Evolutionary conservation across 2,797 vertebrate species (phyloP), one percentile per base, ranked within the genome.

Genomic region (Danio tinwini): DNA sequence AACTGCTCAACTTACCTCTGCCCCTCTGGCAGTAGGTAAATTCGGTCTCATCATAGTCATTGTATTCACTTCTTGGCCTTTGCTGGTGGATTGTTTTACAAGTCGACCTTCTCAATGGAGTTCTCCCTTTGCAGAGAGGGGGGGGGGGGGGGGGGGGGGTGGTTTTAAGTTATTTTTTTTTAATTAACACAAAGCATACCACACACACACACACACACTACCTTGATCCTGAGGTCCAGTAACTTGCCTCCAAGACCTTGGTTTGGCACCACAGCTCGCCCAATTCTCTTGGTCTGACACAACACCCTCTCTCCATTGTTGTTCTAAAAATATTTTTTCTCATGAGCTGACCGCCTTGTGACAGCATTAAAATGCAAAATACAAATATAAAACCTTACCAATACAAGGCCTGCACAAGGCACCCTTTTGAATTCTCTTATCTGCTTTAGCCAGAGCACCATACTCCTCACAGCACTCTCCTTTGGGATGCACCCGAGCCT

Each of bases 31-130:
- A 77, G 42, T 77, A 80, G 50, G 85, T 69, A 73, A 83, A 63
- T 21, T 84, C 86, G 0, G 76, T 63, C 39, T 87, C 85, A 11
- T 86, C 78, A 53, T 82, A 52, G 19, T 85, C 84, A 49, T 87
- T 84, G 0, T 85, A 82, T 58, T 88, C 88, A 44, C 82, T 84
- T 80, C 88, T 82, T 47, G 83, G 72, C 77, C 78, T 85, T 71
- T 86, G 89, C 44, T 81, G 85, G 47, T 80, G 82, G 61, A 83
- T 67, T 1, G 69, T 79, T 71, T 90, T 89, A 71, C 84, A 88
- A 52, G 83, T 70, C 2, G 81, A 55, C 74, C 82, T 83, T 80
- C 82, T 84, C 29, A 74, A 53, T 13, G 76, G 72, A 21, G 76
- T 62, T 80, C 81, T 85, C 49, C 75, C 85, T 86, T 73, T 4